Evolutionary conservation across 92 coral and sea anemone species (phyloP).

Genomic region (Epizoanthus rinbou): DNA sequence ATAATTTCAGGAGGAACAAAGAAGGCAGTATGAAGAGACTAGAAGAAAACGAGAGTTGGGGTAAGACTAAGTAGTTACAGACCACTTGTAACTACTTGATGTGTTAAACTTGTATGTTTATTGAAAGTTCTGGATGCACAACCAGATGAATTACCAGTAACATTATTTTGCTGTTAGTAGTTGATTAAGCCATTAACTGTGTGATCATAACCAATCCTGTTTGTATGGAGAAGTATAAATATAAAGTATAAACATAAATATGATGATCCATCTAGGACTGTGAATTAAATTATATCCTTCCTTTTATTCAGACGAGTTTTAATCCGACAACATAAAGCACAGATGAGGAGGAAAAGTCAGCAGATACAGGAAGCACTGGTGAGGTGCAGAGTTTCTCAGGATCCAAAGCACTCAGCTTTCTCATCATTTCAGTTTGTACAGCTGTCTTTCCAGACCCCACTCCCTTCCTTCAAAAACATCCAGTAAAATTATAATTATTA

Average conservation of each 20-base stretch:
- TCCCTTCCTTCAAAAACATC: neutral
- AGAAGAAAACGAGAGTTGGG: slow-evolving; percentile 92
- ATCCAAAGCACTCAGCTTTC: neutral
- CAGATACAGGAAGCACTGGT: slow-evolving; percentile 97
- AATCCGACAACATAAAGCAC: slow-evolving; percentile 97
- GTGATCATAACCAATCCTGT: too few relatives aligned
- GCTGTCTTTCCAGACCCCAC: neutral
- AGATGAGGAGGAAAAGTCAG: slow-evolving; percentile 93
- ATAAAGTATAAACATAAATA: too few relatives aligned
- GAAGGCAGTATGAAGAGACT: slow-evolving; percentile 85
- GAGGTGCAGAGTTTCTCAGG: neutral
- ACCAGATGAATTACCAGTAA: neutral
- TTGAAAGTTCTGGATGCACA: too few relatives aligned
- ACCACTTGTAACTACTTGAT: neutral
- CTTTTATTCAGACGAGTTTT: slow-evolving; percentile 80
- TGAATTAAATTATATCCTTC: too few relatives aligned
- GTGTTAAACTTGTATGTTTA: neutral
- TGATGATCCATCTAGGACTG: too few relatives aligned
- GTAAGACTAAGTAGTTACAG: too few relatives aligned
- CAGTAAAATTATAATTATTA: too few relatives aligned
- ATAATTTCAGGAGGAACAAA: slow-evolving; percentile 74
- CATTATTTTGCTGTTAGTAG: too few relatives aligned
- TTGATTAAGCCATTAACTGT: too few relatives aligned
- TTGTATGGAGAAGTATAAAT: too few relatives aligned
- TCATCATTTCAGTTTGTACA: neutral